A percentile compares a stretch with the other conserved stretches of the same genome.
These are phyloP conservation scores for Chironomus riparius DNA, from an alignment of 2,888 invertebrate genomes.

Conservation along the genomic window DNA sequence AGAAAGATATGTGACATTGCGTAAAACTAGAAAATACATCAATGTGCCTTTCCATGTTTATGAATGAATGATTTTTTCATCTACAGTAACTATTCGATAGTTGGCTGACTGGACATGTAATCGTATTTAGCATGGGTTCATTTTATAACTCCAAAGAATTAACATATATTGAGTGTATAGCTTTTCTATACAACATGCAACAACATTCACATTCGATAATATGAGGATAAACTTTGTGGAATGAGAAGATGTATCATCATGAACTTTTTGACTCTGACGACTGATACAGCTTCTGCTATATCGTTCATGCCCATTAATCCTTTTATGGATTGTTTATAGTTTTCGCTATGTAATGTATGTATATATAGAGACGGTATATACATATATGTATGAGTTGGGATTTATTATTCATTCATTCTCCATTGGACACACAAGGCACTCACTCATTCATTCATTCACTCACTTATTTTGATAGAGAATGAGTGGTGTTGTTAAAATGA, in stretches of 20 bases:
- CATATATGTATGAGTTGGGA: not conserved
- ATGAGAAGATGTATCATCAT: slow-evolving; percentile 3
- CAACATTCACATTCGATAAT: no score
- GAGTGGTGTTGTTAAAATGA: not conserved
- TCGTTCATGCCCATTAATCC: slow-evolving; percentile 6
- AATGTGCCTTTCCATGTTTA: not conserved
- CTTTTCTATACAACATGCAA: no score
- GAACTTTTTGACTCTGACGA: slow-evolving; percentile 10
- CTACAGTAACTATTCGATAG: not conserved
- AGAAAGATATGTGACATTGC: no score
- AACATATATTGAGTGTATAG: no score
- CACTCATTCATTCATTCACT: not conserved
- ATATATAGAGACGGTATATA: no score
- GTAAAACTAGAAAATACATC: not conserved
- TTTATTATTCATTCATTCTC: slow-evolving; percentile 20
- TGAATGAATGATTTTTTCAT: not conserved
- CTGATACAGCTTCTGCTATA: not conserved
- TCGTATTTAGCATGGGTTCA: slow-evolving; percentile 11
- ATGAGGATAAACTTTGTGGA: no score
- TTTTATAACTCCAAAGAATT: not conserved
- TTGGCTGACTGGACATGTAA: not conserved
- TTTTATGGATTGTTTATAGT: slow-evolving; percentile 25
- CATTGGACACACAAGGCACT: not conserved
- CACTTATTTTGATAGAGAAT: no score
- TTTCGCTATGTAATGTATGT: not conserved